Conservation (phyloP, 2,113 vertebrate genomes). For the Nibea coibor region DNA sequence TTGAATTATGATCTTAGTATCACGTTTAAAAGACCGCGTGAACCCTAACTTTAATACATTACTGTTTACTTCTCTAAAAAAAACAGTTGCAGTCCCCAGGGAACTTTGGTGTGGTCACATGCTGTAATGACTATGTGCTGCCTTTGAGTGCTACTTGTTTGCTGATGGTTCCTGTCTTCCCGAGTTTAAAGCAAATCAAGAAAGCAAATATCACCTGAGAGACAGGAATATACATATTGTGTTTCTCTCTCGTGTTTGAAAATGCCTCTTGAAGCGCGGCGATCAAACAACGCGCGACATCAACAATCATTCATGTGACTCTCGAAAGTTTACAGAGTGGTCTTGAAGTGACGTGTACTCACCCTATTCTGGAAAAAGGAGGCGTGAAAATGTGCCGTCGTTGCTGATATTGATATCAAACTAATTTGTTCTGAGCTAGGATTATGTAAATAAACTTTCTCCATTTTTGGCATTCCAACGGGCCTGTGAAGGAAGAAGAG, state of each 20-base stretch:
- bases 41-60: not conserved
- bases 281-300: not conserved
- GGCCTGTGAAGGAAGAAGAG: slow-evolving; percentile 83
- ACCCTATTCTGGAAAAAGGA: slow-evolving; percentile 99
- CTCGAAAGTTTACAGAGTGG: not conserved
- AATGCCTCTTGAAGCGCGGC: not conserved
- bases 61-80: not conserved
- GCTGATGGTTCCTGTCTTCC: not conserved
- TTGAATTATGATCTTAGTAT: no score
- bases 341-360: slow-evolving; percentile 76
- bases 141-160: not conserved
- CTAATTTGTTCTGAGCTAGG: slow-evolving; percentile 99
- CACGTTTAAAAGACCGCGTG: not conserved
- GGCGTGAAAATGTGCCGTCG: slow-evolving; percentile 98
- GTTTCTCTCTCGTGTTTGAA: not conserved
- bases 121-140: not conserved
- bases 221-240: not conserved
- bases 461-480: slow-evolving; percentile 99
- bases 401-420: slow-evolving; percentile 99
- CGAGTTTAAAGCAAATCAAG: not conserved
- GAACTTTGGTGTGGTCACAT: slow-evolving; percentile 6
- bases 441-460: slow-evolving; percentile 99
- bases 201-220: not conserved
- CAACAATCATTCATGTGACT: not conserved
- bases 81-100: not conserved